Base-by-base conservation (phyloP, 2,113 vertebrate genomes). In the Cricetomys ansorgei region DNA sequence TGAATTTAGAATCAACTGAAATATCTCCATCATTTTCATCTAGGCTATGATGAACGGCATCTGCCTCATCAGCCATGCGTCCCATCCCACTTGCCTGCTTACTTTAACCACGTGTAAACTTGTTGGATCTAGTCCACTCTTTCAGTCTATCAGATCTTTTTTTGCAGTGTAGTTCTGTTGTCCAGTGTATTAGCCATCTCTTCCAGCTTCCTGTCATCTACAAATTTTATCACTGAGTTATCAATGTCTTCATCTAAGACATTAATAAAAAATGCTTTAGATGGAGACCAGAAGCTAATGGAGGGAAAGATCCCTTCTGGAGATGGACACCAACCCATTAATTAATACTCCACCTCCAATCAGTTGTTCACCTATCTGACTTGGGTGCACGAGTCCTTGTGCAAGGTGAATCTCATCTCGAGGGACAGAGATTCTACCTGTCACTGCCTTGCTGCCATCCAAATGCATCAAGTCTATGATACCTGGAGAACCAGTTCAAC, bases 191-290 rank as follows among this genome's bases (percentile, higher is more conserved):
- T 59, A 89, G 95, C 64, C 13, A 2, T 57, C 94, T 57, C 57
- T 92, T 97, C 96, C 95, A 98, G 89, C 77, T 97, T 95, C 94
- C 73, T 96, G 96, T 97, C 95, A 97, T 10, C 77, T 40, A 92
- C 79, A 93, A 25, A 97, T 97, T 92, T 96, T 92, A 95, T 92
- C 96, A 97, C 43, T 53, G 69, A 53, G 48, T 83, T 69, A 92
- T 96, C 95, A 81, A 94, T 90, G 69, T 97, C 97, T 97, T 92
- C 77, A 97, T 96, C 83, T 65, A 96, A 90, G 31, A 90, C 95
- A 96, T 96, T 96, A 93, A 95, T 94, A 94, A 97, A n/a, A 85
- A 95, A 69, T 64, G 93, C 80, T 96, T 93, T 97, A 59, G 86
- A 92, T 1, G 1, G 80, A 95, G 45, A 55, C 96, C 93, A 96